A percentile compares a stretch with the other conserved stretches of the same genome.
Evolutionary conservation across 2,797 vertebrate species (phyloP).

Genomic region (Girardinus metallicus): DNA sequence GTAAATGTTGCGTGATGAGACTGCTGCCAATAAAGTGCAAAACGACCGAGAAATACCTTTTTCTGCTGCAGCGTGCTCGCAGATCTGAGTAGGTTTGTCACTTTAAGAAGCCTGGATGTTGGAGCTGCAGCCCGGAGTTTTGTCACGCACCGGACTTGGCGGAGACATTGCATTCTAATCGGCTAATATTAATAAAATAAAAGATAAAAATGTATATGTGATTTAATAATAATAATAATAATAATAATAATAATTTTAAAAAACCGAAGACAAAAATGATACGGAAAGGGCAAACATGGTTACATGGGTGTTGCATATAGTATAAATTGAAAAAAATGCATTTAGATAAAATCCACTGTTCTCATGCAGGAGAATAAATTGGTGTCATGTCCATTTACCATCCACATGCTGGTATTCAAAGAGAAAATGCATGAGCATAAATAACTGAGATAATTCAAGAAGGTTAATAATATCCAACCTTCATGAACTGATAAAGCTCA

Average conservation of each 20-base stretch:
- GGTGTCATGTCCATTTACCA: not conserved
- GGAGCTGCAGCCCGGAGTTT: slow-evolving; percentile 28
- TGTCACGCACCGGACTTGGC: not conserved
- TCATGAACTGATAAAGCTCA: too few relatives aligned
- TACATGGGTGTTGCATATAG: not conserved
- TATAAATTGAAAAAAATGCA: not conserved
- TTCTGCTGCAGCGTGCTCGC: not conserved
- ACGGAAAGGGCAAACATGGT: not conserved
- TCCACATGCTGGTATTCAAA: not conserved
- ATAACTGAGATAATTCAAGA: not conserved
- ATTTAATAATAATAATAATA: not conserved
- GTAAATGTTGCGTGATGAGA: not conserved
- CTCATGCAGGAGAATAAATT: not conserved
- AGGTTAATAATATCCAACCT: not conserved
- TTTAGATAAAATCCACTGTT: not conserved
- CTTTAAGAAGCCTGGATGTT: slow-evolving; percentile 3
- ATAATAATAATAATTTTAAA: too few relatives aligned
- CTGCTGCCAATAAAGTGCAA: not conserved
- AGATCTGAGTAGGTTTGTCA: slow-evolving; percentile 19
- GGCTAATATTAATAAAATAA: not conserved
- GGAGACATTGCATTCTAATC: slow-evolving; percentile 37
- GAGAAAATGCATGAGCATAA: not conserved
- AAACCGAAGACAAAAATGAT: not conserved
- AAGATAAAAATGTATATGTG: not conserved
- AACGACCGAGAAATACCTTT: slow-evolving; percentile 35